phyloP scores from a whole-genome alignment of 2,797 vertebrate genomes.

The Taenioides sp. region DNA sequence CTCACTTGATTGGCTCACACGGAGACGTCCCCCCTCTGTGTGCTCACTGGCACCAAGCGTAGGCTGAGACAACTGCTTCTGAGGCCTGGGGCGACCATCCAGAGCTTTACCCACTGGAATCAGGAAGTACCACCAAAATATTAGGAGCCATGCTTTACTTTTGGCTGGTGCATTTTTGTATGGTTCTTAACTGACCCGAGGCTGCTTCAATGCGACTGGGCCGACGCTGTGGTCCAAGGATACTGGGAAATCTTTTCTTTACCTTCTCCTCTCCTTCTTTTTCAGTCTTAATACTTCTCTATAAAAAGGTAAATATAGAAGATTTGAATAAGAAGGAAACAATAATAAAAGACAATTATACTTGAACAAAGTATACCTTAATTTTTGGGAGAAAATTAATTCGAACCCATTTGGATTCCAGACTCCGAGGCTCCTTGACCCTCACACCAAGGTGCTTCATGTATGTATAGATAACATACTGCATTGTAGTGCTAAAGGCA shows the following conservation, averaged over 20 bases:
- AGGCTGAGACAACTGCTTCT: conserved; percentile 86
- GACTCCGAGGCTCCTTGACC: conserved; percentile 89
- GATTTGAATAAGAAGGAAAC: background rate
- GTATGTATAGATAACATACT: conserved; percentile 90
- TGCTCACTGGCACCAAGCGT: conserved; percentile 83
- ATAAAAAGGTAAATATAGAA: conserved; percentile 10
- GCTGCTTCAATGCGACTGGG: conserved; percentile 87
- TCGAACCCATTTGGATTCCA: conserved; percentile 89
- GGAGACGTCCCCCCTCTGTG: conserved; percentile 76
- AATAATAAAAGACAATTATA: background rate
- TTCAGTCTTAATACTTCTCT: conserved; percentile 95
- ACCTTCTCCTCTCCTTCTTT: conserved; percentile 94
- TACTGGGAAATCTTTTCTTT: conserved; percentile 91
- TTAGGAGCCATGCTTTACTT: background rate
- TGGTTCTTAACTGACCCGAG: conserved; percentile 78
- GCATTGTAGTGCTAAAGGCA: conserved; percentile 83
- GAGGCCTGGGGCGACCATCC: conserved; percentile 86
- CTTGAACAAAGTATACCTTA: conserved; percentile 76
- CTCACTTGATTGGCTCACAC: conserved; percentile 85
- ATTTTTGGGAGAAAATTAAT: conserved; percentile 92
- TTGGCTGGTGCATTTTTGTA: background rate
- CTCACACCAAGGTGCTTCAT: conserved; percentile 95
- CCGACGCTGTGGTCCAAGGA: conserved; percentile 88
- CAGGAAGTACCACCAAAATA: conserved; percentile 4
- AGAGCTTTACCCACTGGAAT: conserved; percentile 84